phyloP scores from a whole-genome alignment of 2,113 vertebrate species.

The Zosterops lateralis region DNA sequence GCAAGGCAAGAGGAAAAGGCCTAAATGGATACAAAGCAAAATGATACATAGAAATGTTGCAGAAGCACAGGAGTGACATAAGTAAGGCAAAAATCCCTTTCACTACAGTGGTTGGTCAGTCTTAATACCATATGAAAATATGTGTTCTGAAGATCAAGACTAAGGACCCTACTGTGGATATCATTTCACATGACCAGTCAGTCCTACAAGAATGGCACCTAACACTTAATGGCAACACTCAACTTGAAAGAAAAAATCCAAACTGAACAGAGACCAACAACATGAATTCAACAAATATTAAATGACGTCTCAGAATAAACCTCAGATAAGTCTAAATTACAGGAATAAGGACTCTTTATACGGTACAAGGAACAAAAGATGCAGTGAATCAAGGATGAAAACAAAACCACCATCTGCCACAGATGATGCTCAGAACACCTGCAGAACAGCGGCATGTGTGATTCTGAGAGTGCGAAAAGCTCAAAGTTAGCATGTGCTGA shows the following conservation, averaged over 20 bases:
- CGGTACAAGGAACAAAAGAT: neutral
- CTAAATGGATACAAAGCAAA: neutral
- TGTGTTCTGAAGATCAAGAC: neutral
- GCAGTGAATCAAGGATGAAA: neutral
- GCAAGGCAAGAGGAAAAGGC: neutral
- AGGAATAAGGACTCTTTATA: neutral
- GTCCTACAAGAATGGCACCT: neutral
- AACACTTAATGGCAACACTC: neutral
- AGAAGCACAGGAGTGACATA: neutral
- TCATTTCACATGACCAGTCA: neutral
- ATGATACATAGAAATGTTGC: neutral
- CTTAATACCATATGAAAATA: neutral
- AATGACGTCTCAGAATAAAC: neutral
- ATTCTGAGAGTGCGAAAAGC: neutral
- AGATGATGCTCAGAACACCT: neutral
- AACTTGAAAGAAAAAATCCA: neutral
- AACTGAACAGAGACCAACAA: neutral
- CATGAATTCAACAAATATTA: accelerated
- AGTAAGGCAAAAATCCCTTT: neutral
- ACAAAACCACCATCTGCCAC: neutral
- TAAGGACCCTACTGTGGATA: neutral
- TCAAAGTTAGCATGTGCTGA: neutral
- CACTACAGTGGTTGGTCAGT: neutral
- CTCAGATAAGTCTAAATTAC: neutral
- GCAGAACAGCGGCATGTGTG: neutral